Evolutionary conservation across 2,113 vertebrate genomes (phyloP), one percentile per base, ranked within the genome.

Genomic region (Irena cyanogastra): DNA sequence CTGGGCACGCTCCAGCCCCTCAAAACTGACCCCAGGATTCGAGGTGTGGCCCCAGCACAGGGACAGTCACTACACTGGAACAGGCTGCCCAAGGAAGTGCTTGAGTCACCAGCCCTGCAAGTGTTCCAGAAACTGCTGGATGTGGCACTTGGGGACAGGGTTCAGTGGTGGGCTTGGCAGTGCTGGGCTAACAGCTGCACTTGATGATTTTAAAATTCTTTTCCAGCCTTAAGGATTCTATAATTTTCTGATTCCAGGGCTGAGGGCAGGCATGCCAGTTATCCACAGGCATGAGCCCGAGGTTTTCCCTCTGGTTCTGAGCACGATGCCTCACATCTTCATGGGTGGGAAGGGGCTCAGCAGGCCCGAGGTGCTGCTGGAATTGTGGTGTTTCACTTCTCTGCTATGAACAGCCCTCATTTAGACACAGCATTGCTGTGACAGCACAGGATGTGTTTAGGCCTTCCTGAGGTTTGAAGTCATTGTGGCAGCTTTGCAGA

Each of bases 261-360:
- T 28, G 28, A 22, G 8, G 50, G 31, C 30, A 37, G 27, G 35
- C 52, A 33, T 8, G 33, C 35, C 65, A 22, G 23, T 39, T 24
- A 42, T 2, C 57, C 52, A 4, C 66, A 33, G 26, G 49, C 39
- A 21, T 2, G 31, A 52, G 27, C 20, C 5, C 0, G 13, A 54
- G 50, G 33, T 16, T 35, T 19, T 52, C 28, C 37, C 57, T 81
- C 17, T 71, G 23, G 12, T 76, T 35, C 42, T 10, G 14, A 44
- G 13, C 61, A 19, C 0, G 1, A 10, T n/a, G 27, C 22, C 17
- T 69, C 59, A 14, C 9, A 1, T 17, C 11, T 4, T 31, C 47
- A 49, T 0, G 9, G 56, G 9, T 30, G 30, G 31, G 39, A 20
- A 45, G 41, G 19, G 28, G 63, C 71, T 79, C 23, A 26, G 59